Evolutionary conservation across 92 coral and sea anemone genomes (phyloP), one percentile per base, ranked within the genome.

Genomic region (Actinernus sp.): DNA sequence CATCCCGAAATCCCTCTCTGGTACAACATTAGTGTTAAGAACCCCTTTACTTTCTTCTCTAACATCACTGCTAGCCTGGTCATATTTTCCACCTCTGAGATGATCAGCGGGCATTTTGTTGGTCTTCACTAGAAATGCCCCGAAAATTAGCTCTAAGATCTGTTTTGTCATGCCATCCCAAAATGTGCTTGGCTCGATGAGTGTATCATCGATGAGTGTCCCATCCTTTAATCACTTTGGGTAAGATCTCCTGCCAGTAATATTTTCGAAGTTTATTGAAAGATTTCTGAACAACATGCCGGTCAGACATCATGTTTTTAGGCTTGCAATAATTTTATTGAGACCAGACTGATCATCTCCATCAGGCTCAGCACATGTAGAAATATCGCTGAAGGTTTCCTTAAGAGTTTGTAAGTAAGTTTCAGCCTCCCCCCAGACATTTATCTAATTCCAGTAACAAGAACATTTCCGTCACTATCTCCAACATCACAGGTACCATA

Each of bases 401-500:
- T 67, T 77, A 12, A 77, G 55, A 31, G 40, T 62, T 37, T 77
- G 51, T 40, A 77, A 63, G 66, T 43, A 49, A 26, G 41, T 61
- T 6, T 26, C 76, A 25, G 84, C 60, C 40, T 50, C 14, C 76
- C 84, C 30, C 65, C 53, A 62, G 53, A 62, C 76, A 58, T 77
- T 26, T 77, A 66, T 13, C 65, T 34, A 16, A 77, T 40, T 11
- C 84, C 84, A 10, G 66, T 26, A 12, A 63, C 56, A 41, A 49
- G 65, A 24, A 61, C 39, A 34, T 63, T 77, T 47, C 65, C 28
- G 43, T 66, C 84, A 10, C 45, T 65, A 45, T 45, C 52, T 2
- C 68, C 53, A 53, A 77, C 36, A 20, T 77, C 57, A 54, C 53
- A 76, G 24, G 47, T 65, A 54, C 75, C 84, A 76, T 64, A 76